Evolutionary conservation across 2,888 invertebrate species (phyloP).

Genomic region (Papilio demoleus): DNA sequence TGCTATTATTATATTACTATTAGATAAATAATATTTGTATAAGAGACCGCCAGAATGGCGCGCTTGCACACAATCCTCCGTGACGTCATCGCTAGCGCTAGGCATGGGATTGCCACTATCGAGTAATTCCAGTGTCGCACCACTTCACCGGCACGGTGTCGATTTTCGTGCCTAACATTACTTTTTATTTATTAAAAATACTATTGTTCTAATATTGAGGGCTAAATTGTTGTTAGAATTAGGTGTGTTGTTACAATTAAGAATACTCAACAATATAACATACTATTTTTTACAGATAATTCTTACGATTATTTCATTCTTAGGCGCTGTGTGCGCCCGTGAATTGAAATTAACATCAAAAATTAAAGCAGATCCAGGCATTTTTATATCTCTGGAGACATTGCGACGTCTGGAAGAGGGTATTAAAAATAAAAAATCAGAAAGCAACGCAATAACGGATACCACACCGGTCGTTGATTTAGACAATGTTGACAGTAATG

Average conservation of each 20-base stretch:
- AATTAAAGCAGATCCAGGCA: slow-evolving; percentile 3
- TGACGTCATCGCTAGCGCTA: too few species aligned
- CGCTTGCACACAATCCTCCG: too few species aligned
- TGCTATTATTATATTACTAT: neutral
- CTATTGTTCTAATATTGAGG: too few species aligned
- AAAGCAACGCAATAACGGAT: neutral
- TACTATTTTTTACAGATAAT: slow-evolving; percentile 1
- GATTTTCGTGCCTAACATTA: too few species aligned
- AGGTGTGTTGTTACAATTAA: neutral
- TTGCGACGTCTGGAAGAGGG: slow-evolving; percentile 2
- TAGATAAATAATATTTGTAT: too few species aligned
- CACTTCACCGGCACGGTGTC: too few species aligned
- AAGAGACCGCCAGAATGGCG: too few species aligned
- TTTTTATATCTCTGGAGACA: slow-evolving; percentile 8
- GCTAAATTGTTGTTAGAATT: too few species aligned
- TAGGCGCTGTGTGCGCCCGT: slow-evolving; percentile 4
- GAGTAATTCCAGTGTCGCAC: too few species aligned
- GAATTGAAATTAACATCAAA: neutral
- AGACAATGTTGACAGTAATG: neutral
- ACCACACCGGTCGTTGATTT: neutral
- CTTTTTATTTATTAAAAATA: too few species aligned
- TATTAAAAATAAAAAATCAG: neutral
- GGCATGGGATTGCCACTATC: too few species aligned
- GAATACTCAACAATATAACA: neutral
- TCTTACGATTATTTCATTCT: neutral